Conservation (phyloP, 2,888 invertebrate species). For the Pyrrhia umbra region DNA sequence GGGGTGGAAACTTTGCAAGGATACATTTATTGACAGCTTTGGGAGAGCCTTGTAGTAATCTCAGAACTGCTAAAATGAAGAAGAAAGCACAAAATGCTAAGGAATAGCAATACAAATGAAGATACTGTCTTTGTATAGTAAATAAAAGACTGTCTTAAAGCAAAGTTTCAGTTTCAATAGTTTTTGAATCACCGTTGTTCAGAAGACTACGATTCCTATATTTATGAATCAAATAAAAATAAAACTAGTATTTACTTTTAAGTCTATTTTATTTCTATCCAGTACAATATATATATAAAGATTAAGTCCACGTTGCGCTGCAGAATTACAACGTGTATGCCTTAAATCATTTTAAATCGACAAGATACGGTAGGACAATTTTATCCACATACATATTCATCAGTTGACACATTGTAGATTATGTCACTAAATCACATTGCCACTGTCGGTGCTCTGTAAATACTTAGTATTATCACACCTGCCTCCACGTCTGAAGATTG, state of each 20-base stretch:
- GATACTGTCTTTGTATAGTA: no score
- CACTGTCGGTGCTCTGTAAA: slow-evolving; percentile 25
- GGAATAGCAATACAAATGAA: no score
- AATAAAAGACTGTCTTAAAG: no score
- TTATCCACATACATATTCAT: slow-evolving; percentile 13
- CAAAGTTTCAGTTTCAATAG: slow-evolving; percentile 20
- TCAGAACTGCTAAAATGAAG: no score
- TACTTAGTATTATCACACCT: slow-evolving; percentile 37
- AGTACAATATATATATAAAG: slow-evolving; percentile 31
- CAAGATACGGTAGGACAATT: slow-evolving; percentile 21
- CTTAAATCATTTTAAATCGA: slow-evolving; percentile 26
- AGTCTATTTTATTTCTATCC: slow-evolving; percentile 50
- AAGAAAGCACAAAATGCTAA: no score
- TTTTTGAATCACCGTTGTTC: slow-evolving; percentile 4
- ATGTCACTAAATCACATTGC: slow-evolving; percentile 46
- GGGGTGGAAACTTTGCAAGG: no score
- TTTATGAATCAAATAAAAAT: slow-evolving; percentile 44
- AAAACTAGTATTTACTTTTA: slow-evolving; percentile 55
- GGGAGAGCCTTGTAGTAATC: no score
- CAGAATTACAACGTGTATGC: slow-evolving; percentile 24
- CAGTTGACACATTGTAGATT: slow-evolving; percentile 6
- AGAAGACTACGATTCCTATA: slow-evolving; percentile 33
- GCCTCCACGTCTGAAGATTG: slow-evolving; percentile 23
- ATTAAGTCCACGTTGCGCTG: slow-evolving; percentile 38
- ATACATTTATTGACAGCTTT: no score